Evolutionary conservation across 2,888 invertebrate species (phyloP), one percentile per base, ranked within the genome.

Genomic region (Prosopocoilus inquinatus): DNA sequence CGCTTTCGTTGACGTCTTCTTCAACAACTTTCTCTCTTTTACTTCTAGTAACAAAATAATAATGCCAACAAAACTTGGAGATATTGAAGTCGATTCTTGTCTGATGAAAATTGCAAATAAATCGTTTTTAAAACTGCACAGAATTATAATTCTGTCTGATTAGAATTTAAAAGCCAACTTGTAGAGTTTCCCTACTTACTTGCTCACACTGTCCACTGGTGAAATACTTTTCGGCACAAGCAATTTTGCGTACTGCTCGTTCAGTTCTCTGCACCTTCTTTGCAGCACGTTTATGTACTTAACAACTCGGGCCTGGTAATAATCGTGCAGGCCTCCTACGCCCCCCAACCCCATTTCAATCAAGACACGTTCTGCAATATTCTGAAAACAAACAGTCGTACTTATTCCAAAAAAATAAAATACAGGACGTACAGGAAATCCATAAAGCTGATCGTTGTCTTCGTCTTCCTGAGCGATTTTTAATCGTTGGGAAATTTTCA

Each of bases 341-440:
- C 84, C 83, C 34, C 85, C 86, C 33, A 85, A 68, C 1, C 84
- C 84, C 64, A 82, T 79, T 71, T 87, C 85, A 46, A 80, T 75
- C 43, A 85, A 77, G 12, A 84, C 83, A 67, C 82, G 78, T 65
- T 86, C 85, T 64, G 84, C 72, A 13, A 79, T 78, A 72, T 85
- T 82, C 85, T 86, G 60, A n/a, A 67, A 67, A 55, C 53, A 58
- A 50, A 45, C 3, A 7, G 56, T 13, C 15, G 11, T 9, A 47
- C 16, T 35, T 39, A 4, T 33, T 46, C 12, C 11, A 11, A 38
- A 15, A 16, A 32, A 28, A 32, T 13, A 33, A 11, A 33, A 8
- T 8, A 8, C 11, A 46, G 28, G 45, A 11, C 47, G 34, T 55
- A 61, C 59, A 3, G 60, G 58, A 53, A 83, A 83, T 13, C 79